phyloP scores from a whole-genome alignment of 2,113 vertebrate genomes.

The Beaufortia kweichowensis region DNA sequence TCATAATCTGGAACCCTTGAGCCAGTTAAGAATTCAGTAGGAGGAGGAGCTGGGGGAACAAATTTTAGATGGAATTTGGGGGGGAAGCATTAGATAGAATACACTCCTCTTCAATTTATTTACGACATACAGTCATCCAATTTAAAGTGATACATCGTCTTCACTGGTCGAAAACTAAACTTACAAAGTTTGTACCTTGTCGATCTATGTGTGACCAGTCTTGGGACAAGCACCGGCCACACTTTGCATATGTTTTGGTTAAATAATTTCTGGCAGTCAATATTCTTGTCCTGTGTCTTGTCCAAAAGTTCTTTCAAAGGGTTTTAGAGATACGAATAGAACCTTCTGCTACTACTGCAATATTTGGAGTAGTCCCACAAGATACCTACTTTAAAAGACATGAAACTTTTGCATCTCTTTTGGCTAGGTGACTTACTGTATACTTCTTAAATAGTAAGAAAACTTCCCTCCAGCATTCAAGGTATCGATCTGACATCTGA shows the following conservation, averaged over 20 bases:
- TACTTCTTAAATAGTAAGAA: too few species aligned
- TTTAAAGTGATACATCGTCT: constrained; percentile 30
- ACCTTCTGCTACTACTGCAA: neutral
- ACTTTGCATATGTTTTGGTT: constrained; percentile 19
- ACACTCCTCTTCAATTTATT: constrained; percentile 18
- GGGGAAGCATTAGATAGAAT: neutral
- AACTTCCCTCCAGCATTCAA: too few species aligned
- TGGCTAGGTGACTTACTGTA: too few species aligned
- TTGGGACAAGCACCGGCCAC: neutral
- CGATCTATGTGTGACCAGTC: constrained; percentile 2
- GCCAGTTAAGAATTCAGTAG: neutral
- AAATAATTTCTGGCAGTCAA: neutral
- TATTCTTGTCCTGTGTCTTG: too few species aligned
- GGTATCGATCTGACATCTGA: too few species aligned
- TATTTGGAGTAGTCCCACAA: constrained; percentile 10
- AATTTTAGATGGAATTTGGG: neutral
- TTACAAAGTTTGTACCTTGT: neutral
- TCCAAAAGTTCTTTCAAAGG: too few species aligned
- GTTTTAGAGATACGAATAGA: neutral
- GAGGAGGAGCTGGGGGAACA: constrained; percentile 1
- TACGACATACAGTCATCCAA: constrained; percentile 14
- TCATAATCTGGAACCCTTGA: too few species aligned
- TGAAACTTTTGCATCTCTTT: too few species aligned
- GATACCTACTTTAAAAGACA: neutral
- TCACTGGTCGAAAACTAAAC: constrained; percentile 25